Percentiles rank a stretch among this genome's conserved stretches.
These are phyloP conservation scores for Rhaphigaster nebulosa DNA, from an alignment of 2,888 invertebrate genomes.

Conservation along the genomic window DNA sequence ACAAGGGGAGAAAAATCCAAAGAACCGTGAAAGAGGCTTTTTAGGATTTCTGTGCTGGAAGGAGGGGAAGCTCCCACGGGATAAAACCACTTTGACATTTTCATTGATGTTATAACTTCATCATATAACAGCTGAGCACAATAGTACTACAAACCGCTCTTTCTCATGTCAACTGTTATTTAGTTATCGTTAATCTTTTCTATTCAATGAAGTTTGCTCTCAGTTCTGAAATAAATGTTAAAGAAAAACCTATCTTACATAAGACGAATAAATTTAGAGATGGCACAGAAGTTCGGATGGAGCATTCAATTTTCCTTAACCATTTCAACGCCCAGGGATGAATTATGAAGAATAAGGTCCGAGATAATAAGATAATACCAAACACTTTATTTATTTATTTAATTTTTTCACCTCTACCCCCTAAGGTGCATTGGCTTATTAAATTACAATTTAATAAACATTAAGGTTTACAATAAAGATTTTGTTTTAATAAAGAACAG, in stretches of 20 bases:
- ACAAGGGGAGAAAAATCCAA: neutral
- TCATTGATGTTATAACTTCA: constrained; percentile 9
- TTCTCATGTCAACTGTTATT: neutral
- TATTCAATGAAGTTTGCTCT: neutral
- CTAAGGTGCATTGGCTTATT: too few relatives aligned
- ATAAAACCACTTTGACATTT: constrained; percentile 24
- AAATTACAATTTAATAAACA: too few relatives aligned
- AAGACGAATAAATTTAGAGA: too few relatives aligned
- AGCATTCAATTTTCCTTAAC: neutral
- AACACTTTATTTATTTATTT: too few relatives aligned
- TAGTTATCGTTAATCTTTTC: neutral
- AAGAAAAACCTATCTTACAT: too few relatives aligned
- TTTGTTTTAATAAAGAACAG: too few relatives aligned
- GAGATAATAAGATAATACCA: too few relatives aligned
- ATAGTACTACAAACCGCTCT: neutral
- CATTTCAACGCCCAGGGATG: neutral
- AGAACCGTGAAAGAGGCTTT: constrained; percentile 27
- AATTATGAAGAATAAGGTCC: too few relatives aligned
- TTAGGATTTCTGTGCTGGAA: neutral
- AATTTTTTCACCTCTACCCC: too few relatives aligned
- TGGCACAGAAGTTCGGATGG: too few relatives aligned
- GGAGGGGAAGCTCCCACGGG: neutral
- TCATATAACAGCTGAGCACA: neutral
- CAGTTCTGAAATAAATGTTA: too few relatives aligned
- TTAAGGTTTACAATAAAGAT: too few relatives aligned